Evolutionary conservation across 2,797 vertebrate species (phyloP), one percentile per base, ranked within the genome.

Genomic region (Huso huso): DNA sequence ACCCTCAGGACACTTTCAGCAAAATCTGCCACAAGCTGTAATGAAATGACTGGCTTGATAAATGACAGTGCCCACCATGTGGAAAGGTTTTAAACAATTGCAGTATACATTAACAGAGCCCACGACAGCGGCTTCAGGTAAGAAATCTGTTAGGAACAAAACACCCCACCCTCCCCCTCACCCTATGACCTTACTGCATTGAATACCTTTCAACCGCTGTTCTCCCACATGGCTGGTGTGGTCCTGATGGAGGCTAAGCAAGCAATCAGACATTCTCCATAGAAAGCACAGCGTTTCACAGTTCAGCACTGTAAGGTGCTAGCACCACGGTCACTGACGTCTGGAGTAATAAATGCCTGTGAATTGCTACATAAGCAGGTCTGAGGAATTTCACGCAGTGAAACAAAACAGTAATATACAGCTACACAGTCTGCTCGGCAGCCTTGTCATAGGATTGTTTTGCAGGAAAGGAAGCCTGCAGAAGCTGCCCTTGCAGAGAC

Each of bases 131-230:
- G n/a, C 53, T 55, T 55, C n/a, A 6, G n/a, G n/a, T 55, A 55
- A 55, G 53, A 55, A 55, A 55, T 55, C 53, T 55, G 53, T n/a
- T 10, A 55, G n/a, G 53, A 37, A 37, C 37, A 37, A 37, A 4
- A 37, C 37, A 37, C 5, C 37, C 37, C 37, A 37, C 37, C 37
- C 37, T 37, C 37, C 3, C 37, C 3, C 37, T 55, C n/a, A 6
- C n/a, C 53, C n/a, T 10, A 55, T 55, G 60, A 67, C 49, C 66
- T 67, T 61, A 67, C 66, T 23, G 59, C 49, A 49, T 60, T 48
- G n/a, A 48, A 61, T 37, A 10, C 8, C 49, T 67, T 51, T 61
- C 51, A 13, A 37, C 49, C 50, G 60, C 57, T 67, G 50, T 13
- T 62, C 23, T 48, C 50, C 66, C 66, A 67, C 11, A 13, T 6